phyloP scores from a whole-genome alignment of 2,888 invertebrate species.

The Lampropteryx suffumata region DNA sequence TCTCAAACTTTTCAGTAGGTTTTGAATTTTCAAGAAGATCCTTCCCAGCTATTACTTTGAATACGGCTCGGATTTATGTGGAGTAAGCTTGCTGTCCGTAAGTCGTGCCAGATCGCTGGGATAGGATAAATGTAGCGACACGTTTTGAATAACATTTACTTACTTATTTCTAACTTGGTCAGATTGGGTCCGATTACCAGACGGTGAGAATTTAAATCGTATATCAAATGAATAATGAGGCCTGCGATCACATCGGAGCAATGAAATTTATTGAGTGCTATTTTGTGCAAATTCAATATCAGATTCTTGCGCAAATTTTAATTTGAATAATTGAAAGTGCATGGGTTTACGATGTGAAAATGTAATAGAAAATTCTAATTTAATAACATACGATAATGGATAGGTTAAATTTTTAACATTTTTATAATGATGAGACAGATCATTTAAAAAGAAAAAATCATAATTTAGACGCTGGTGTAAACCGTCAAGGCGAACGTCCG shows the following conservation, averaged over 20 bases:
- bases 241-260: slow-evolving; percentile 10
- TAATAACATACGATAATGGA: no score
- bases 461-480: slow-evolving; percentile 19
- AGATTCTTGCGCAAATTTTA: background rate
- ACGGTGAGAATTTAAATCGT: slow-evolving; percentile 26
- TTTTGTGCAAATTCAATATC: slow-evolving; percentile 1
- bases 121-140: slow-evolving; percentile 78
- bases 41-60: slow-evolving; percentile 26
- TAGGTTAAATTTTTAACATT: background rate
- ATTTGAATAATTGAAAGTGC: background rate
- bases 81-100: slow-evolving; percentile 57
- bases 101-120: slow-evolving; percentile 76
- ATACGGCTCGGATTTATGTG: slow-evolving; percentile 59
- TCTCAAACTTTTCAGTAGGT: slow-evolving; percentile 39
- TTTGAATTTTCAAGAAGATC: slow-evolving; percentile 38
- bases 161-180: slow-evolving; percentile 56
- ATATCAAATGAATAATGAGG: slow-evolving; percentile 23
- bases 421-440: slow-evolving; percentile 2
- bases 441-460: slow-evolving; percentile 8
- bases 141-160: slow-evolving; percentile 75
- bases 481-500: slow-evolving; percentile 15
- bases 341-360: no score
- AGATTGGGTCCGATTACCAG: slow-evolving; percentile 44
- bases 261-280: slow-evolving; percentile 15
- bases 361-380: no score